Conservation (phyloP, 2,888 invertebrate species). For the Malacosoma neustria region DNA sequence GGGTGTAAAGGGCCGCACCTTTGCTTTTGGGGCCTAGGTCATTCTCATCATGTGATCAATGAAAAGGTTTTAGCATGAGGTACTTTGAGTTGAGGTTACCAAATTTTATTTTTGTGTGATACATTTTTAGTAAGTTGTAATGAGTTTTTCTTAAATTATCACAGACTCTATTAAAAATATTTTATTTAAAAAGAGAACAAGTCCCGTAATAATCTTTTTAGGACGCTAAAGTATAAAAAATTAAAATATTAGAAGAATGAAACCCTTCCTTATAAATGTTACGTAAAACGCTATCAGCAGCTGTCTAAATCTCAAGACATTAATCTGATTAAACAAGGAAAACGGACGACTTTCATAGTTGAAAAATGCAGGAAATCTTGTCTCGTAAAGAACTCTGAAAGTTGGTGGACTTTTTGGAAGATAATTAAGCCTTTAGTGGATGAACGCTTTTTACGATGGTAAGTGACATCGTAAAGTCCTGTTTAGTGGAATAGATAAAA, state of each 20-base stretch:
- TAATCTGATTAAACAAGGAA: background rate
- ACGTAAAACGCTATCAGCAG: background rate
- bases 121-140: no score
- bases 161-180: no score
- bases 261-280: background rate
- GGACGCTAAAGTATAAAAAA: no score
- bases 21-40: no score
- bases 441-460: background rate
- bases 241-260: background rate
- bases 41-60: no score
- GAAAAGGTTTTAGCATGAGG: no score
- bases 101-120: no score
- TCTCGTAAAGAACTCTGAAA: background rate
- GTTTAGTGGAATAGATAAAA: background rate
- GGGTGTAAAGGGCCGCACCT: no score
- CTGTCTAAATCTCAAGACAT: background rate
- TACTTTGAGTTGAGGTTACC: no score
- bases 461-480: background rate
- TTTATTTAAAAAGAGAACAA: no score
- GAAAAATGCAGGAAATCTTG: background rate
- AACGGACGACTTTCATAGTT: background rate
- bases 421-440: background rate
- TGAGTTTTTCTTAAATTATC: no score
- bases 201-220: no score
- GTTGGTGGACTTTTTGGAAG: background rate